A percentile compares a stretch with the other conserved stretches of the same genome.
Evolutionary conservation across 2,797 vertebrate species (phyloP).

Genomic region (Gymnopithys bicolor): DNA sequence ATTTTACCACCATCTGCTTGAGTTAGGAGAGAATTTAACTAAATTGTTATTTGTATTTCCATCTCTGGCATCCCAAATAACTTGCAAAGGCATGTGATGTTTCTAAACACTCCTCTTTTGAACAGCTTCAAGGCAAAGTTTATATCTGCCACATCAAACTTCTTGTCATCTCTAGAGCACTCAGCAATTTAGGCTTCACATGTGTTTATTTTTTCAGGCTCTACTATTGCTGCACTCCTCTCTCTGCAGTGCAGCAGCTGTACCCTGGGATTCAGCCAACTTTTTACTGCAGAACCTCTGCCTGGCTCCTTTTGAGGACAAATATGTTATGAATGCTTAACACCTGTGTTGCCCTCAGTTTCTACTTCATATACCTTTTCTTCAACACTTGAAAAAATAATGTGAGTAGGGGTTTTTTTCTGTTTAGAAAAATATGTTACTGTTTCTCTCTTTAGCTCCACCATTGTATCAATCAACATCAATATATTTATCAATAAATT

Average conservation of each 20-base stretch:
- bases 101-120: background rate
- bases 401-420: background rate
- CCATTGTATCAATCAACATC: background rate
- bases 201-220: background rate
- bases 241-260: background rate
- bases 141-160: slow-evolving; percentile 3
- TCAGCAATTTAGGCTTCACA: background rate
- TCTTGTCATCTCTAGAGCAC: background rate
- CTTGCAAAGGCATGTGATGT: background rate
- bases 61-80: background rate
- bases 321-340: background rate
- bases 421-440: background rate
- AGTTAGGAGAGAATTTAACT: background rate
- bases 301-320: background rate
- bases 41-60: background rate
- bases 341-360: background rate
- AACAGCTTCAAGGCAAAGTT: background rate
- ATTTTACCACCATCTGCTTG: background rate
- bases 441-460: background rate
- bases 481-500: background rate
- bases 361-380: background rate
- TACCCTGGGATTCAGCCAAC: background rate
- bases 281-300: background rate
- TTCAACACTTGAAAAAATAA: background rate
- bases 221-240: background rate